Conservation (phyloP, 1,140 invertebrate species). For the Zaprionus kolodkinae region DNA sequence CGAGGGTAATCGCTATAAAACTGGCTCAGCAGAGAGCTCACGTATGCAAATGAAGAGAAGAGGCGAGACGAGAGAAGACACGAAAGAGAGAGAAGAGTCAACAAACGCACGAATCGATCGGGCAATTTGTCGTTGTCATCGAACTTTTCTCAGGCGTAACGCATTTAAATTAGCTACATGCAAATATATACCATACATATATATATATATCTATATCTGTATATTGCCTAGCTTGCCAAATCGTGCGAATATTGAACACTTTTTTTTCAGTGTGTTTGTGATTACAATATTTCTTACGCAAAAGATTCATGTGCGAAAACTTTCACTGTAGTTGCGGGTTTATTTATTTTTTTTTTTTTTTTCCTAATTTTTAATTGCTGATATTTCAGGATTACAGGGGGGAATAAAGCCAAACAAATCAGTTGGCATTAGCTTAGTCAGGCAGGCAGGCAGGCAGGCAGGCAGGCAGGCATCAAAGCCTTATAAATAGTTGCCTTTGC, state of each 20-base stretch:
- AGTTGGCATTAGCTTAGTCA: slow-evolving; percentile 49
- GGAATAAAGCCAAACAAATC: slow-evolving; percentile 32
- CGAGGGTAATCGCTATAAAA: slow-evolving; percentile 46
- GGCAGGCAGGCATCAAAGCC: slow-evolving; percentile 35
- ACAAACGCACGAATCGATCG: slow-evolving; percentile 67
- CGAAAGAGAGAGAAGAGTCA: slow-evolving; percentile 45
- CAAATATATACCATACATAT: slow-evolving; percentile 25
- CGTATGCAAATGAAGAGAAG: slow-evolving; percentile 65
- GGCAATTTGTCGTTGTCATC: slow-evolving; percentile 64
- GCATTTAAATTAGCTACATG: slow-evolving; percentile 65
- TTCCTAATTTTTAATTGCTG: slow-evolving; percentile 59
- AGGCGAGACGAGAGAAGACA: neutral
- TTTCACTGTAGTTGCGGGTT: slow-evolving; percentile 57
- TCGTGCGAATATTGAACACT: slow-evolving; percentile 68
- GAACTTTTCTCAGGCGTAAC: slow-evolving; percentile 43
- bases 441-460: slow-evolving; percentile 12
- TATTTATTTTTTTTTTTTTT: no score
- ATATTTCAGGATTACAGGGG: slow-evolving; percentile 28
- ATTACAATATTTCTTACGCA: slow-evolving; percentile 60
- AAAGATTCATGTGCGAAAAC: slow-evolving; percentile 55
- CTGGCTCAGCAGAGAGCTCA: slow-evolving; percentile 60
- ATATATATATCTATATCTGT: slow-evolving; percentile 16
- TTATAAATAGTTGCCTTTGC: slow-evolving; percentile 45
- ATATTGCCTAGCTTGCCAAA: slow-evolving; percentile 4
- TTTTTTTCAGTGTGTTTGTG: slow-evolving; percentile 58